Conservation (phyloP, 2,797 vertebrate genomes). For the Chlorospingus flavigularis region DNA sequence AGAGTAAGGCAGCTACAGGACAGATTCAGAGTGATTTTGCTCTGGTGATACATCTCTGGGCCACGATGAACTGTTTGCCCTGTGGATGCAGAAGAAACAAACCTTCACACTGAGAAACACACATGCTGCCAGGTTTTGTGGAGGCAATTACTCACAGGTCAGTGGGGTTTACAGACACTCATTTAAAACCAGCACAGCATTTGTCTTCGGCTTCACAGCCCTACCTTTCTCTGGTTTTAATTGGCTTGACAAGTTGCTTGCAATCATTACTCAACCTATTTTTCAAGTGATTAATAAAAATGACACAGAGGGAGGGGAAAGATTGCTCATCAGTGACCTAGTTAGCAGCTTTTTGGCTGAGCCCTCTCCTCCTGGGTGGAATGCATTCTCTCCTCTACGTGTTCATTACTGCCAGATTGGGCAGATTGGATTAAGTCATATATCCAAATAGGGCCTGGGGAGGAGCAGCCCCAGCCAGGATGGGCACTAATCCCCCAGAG, state of each 20-base stretch:
- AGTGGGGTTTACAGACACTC: constrained; percentile 45
- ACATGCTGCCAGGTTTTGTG: background rate
- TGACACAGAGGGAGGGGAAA: constrained; percentile 51
- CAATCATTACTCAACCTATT: constrained; percentile 62
- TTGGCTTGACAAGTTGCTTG: constrained; percentile 47
- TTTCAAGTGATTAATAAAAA: constrained; percentile 63
- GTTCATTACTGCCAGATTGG: constrained; percentile 8
- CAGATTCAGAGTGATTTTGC: background rate
- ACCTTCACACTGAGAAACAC: constrained; percentile 1
- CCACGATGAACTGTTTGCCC: constrained; percentile 14
- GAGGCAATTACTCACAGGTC: constrained; percentile 33
- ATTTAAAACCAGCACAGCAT: constrained; percentile 51
- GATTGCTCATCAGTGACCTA: constrained; percentile 59
- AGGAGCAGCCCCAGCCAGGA: constrained; percentile 60
- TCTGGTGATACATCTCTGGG: background rate
- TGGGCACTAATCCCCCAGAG: constrained; percentile 38
- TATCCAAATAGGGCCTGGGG: constrained; percentile 31
- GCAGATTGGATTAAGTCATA: constrained; percentile 67
- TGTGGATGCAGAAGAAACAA: constrained; percentile 21
- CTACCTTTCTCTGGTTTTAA: constrained; percentile 59
- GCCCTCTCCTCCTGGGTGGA: constrained; percentile 36
- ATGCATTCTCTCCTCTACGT: constrained; percentile 11
- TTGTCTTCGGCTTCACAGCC: constrained; percentile 36
- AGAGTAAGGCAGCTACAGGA: background rate
- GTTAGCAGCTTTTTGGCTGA: constrained; percentile 35